Base-by-base conservation (phyloP, 2,113 vertebrate species). In the Pollimyrus isidori region DNA sequence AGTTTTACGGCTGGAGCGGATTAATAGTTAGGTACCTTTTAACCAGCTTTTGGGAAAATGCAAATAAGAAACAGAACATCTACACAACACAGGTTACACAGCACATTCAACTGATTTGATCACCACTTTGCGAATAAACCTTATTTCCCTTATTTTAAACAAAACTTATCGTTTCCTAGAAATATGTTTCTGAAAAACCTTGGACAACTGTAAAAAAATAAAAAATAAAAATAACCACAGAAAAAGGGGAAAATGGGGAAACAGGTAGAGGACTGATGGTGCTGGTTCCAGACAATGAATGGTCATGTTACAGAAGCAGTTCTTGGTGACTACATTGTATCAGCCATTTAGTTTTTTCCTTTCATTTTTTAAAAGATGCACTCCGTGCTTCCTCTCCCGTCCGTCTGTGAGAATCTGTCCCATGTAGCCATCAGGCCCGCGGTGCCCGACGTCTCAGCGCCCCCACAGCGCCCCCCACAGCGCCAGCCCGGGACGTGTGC, bases 111-210 rank as follows among this genome's bases (percentile, higher is more conserved):
- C 73, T 89, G 91, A 92, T 91, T 91, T 89, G 91, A 93, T 91
- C 91, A 89, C 90, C 89, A 92, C 90, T 93, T 94, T 94, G 93
- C 93, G 91, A 92, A 90, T 50, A 46, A 23, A 26, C 26, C 30
- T 89, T 88, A 89, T 83, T 89, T 89, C 82, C 89, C 50, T 90
- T 90, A 89, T 89, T 89, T 88, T 88, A 50, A 89, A 91, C 42
- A 87, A 90, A 90, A 69, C 52, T 89, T 88, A 90, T 90, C 13
- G 88, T 85, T 90, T 89, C 86, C 46, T 89, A 52, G 86, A 89
- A 90, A 88, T 83, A 52, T 4, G 89, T 89, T 90, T 90, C 92
- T n/a, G 90, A 91, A 69, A 91, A 90, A 89, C 91, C 89, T 62
- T 87, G 88, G 56, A 26, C 88, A 89, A 93, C 48, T 90, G 87